Percentiles rank a stretch among this genome's conserved stretches.
phyloP scores from a whole-genome alignment of 2,888 invertebrate species.

The Panzeria rudis region DNA sequence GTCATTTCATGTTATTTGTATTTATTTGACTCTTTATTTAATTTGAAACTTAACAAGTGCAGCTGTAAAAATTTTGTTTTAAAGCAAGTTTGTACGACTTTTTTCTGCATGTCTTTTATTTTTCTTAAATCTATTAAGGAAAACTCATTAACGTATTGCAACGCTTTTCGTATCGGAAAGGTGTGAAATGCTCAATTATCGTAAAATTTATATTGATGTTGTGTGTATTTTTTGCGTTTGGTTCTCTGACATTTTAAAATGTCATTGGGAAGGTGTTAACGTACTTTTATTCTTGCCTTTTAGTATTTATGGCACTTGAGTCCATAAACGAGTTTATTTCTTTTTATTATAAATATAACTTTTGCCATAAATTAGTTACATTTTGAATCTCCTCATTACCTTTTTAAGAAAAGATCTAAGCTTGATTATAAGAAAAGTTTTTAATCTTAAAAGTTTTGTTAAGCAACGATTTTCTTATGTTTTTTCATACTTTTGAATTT shows the following conservation, averaged over 20 bases:
- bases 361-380: constrained; percentile 52
- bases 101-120: not conserved
- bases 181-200: constrained; percentile 82
- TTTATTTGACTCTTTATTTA: constrained; percentile 38
- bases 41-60: constrained; percentile 63
- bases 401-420: not conserved
- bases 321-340: constrained; percentile 20
- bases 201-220: constrained; percentile 79
- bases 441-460: not conserved
- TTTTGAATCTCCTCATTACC: constrained; percentile 12
- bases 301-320: constrained; percentile 42
- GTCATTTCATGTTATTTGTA: constrained; percentile 26
- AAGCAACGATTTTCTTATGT: too few relatives aligned
- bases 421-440: too few relatives aligned
- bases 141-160: constrained; percentile 60
- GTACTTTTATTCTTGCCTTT: constrained; percentile 14
- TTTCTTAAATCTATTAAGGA: constrained; percentile 56
- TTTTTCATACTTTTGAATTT: not conserved
- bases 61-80: constrained; percentile 53
- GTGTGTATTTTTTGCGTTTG: constrained; percentile 51
- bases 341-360: constrained; percentile 44
- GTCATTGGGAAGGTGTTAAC: constrained; percentile 67
- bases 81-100: constrained; percentile 9
- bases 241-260: constrained; percentile 46
- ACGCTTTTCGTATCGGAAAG: constrained; percentile 72